Conservation (phyloP, 2,113 vertebrate species). For the Phylloscopus trochilus region DNA sequence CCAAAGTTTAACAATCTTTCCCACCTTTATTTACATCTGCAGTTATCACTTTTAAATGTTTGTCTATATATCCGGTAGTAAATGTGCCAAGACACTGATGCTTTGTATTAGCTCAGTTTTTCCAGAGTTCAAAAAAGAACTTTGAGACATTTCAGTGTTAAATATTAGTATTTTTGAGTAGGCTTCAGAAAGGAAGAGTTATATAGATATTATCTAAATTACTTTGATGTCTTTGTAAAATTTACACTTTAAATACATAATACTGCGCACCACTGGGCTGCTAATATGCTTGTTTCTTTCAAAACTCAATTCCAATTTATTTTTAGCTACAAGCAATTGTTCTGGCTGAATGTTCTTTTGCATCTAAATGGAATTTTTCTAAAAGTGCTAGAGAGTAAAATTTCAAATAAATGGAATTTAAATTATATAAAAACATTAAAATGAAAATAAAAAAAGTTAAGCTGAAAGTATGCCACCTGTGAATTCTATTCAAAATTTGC, state of each 20-base stretch:
- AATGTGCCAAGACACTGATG: not conserved
- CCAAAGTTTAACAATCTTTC: not conserved
- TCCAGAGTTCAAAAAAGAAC: not conserved
- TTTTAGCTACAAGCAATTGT: not conserved
- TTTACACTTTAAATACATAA: not conserved
- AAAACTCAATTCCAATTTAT: not conserved
- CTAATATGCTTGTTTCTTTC: not conserved
- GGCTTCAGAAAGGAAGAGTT: not conserved
- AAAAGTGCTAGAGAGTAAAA: not conserved
- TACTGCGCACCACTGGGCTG: rapidly evolving
- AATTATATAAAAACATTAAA: not conserved
- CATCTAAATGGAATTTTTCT: not conserved
- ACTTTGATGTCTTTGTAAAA: not conserved
- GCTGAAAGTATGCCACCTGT: not conserved
- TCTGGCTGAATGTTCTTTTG: not conserved
- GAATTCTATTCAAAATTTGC: not conserved
- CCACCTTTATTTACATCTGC: not conserved
- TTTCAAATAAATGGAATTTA: not conserved
- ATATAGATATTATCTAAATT: not conserved
- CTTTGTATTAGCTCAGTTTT: not conserved
- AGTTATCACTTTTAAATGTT: not conserved
- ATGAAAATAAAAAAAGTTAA: not conserved
- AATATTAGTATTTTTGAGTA: not conserved
- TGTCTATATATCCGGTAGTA: not conserved
- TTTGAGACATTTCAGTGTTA: not conserved